Evolutionary conservation across 92 coral and sea anemone species (phyloP).

Genomic region (Paramuricea clavata): DNA sequence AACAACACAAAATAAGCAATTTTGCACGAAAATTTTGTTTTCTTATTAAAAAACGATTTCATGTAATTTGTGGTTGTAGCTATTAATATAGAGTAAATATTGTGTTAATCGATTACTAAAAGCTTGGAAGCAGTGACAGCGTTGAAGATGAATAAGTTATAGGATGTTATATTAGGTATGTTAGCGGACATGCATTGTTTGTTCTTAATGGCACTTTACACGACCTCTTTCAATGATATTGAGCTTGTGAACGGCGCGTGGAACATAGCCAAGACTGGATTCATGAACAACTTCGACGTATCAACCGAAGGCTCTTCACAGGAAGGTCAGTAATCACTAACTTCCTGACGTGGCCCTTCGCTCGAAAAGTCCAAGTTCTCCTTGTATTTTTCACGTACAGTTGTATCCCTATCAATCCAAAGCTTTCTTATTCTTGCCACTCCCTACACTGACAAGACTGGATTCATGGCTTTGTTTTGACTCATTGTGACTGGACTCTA

Average conservation of each 20-base stretch:
- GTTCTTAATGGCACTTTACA: conserved; percentile 4
- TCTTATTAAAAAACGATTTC: neutral
- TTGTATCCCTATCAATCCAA: too few relatives aligned
- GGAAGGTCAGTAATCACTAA: too few relatives aligned
- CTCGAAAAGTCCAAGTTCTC: too few relatives aligned
- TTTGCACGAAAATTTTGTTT: conserved; percentile 8
- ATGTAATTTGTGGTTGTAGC: neutral
- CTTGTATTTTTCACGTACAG: too few relatives aligned
- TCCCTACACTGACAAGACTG: too few relatives aligned
- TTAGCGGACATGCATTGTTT: conserved; percentile 32
- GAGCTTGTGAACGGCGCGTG: conserved; percentile 17
- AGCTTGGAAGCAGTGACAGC: conserved; percentile 8
- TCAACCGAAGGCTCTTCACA: too few relatives aligned
- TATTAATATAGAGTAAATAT: neutral
- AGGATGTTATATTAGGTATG: conserved; percentile 43
- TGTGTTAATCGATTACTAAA: conserved; percentile 35
- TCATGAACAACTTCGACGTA: too few relatives aligned
- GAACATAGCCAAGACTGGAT: neutral
- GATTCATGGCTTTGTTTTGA: too few relatives aligned
- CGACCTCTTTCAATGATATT: conserved; percentile 34
- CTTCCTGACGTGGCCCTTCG: too few relatives aligned
- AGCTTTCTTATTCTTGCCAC: too few relatives aligned
- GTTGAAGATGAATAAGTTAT: neutral
- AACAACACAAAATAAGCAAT: neutral
- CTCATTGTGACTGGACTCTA: too few relatives aligned